Evolutionary conservation across 2,113 vertebrate genomes (phyloP).

Genomic region (Sciurus niger): DNA sequence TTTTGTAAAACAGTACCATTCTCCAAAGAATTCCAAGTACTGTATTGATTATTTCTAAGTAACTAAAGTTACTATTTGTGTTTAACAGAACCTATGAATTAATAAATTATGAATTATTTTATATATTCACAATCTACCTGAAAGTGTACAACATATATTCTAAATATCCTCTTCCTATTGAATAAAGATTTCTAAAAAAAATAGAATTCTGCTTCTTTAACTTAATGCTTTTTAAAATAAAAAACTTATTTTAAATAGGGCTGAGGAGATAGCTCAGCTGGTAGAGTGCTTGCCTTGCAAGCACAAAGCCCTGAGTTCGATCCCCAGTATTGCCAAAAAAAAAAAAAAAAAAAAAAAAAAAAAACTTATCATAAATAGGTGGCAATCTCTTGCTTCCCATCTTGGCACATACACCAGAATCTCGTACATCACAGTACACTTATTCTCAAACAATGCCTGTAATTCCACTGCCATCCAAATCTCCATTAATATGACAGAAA

Average conservation of each 20-base stretch:
- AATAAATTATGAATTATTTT: too few relatives aligned
- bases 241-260: neutral
- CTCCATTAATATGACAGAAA: neutral
- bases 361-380: neutral
- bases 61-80: neutral
- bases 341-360: neutral
- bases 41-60: neutral
- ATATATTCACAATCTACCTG: neutral
- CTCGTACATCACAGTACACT: neutral
- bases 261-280: too few relatives aligned
- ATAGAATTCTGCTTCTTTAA: neutral
- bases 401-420: neutral
- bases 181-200: neutral
- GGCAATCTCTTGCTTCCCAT: neutral
- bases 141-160: neutral
- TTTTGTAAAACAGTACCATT: neutral
- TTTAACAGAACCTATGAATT: too few relatives aligned
- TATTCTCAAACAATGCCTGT: neutral
- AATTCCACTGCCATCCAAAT: neutral
- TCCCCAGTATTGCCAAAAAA: too few relatives aligned
- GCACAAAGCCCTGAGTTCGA: too few relatives aligned
- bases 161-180: neutral
- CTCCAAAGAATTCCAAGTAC: neutral
- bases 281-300: too few relatives aligned
- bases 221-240: conserved; percentile 51